These are phyloP conservation scores for Pyralis farinalis DNA, from an alignment of 2,888 invertebrate species.

Conservation along the genomic window DNA sequence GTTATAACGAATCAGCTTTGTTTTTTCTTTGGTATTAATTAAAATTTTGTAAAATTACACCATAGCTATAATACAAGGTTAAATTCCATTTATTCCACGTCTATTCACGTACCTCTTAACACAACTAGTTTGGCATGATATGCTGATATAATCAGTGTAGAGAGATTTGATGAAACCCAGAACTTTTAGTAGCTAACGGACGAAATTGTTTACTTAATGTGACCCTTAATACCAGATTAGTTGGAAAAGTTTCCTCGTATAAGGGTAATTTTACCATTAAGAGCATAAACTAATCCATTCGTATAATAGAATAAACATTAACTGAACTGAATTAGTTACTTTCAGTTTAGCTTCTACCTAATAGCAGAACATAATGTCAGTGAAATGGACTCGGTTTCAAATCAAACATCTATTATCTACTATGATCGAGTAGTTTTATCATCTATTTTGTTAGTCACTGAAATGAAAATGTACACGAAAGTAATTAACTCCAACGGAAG, in stretches of 20 bases:
- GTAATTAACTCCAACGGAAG: too few relatives aligned
- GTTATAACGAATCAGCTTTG: too few relatives aligned
- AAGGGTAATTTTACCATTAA: conserved; percentile 24
- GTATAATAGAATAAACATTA: conserved; percentile 21
- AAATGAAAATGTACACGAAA: too few relatives aligned
- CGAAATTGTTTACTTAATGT: conserved; percentile 3
- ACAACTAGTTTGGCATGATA: too few relatives aligned
- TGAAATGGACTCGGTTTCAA: conserved; percentile 15
- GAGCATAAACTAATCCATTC: conserved; percentile 21
- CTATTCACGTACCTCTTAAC: too few relatives aligned
- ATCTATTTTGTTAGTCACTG: too few relatives aligned
- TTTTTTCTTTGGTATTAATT: too few relatives aligned
- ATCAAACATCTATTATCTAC: neutral
- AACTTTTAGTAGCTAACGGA: conserved; percentile 5
- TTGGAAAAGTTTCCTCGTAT: conserved; percentile 20
- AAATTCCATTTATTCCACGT: too few relatives aligned
- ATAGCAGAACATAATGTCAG: conserved; percentile 12
- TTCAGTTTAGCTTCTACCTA: neutral
- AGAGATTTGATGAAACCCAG: too few relatives aligned
- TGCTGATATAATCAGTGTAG: too few relatives aligned
- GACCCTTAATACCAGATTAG: conserved; percentile 22
- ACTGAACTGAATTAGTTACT: conserved; percentile 16
- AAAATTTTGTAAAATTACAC: too few relatives aligned
- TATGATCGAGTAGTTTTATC: neutral
- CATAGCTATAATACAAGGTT: too few relatives aligned